phyloP scores from a whole-genome alignment of 2,113 vertebrate genomes.

The Willisornis vidua region DNA sequence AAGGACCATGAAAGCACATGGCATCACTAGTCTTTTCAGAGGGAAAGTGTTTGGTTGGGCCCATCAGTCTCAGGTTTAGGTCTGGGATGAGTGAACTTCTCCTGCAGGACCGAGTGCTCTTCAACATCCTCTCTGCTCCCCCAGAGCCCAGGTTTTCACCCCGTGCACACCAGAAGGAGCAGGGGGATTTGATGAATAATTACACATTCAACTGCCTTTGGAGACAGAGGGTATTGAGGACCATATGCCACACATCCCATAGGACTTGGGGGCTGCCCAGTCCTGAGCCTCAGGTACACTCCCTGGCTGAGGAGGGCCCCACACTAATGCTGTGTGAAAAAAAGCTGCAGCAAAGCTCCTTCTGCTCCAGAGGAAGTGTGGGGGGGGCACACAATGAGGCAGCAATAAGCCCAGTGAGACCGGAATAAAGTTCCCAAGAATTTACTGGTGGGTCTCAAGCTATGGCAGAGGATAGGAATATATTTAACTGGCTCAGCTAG shows the following conservation, averaged over 20 bases:
- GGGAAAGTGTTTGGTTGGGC: background rate
- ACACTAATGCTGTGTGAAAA: fast-evolving
- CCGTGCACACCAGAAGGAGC: background rate
- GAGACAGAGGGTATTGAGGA: background rate
- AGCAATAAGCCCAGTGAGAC: background rate
- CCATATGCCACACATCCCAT: fast-evolving
- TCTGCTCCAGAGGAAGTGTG: background rate
- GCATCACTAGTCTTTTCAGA: background rate
- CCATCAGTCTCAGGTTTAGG: background rate
- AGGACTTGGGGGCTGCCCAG: background rate
- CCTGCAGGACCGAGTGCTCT: background rate
- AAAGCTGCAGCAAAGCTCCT: background rate
- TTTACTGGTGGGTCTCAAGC: background rate
- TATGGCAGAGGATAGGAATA: background rate
- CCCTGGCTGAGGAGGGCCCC: background rate
- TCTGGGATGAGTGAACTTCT: background rate
- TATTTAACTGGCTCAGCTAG: background rate
- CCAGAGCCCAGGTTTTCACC: background rate
- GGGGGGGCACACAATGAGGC: background rate
- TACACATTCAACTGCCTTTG: background rate
- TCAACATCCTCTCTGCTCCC: background rate
- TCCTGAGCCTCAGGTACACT: background rate
- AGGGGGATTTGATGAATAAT: background rate
- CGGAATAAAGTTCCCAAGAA: background rate
- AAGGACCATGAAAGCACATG: fast-evolving